Base-by-base conservation (phyloP, 1,140 invertebrate genomes). In the Delia radicum region DNA sequence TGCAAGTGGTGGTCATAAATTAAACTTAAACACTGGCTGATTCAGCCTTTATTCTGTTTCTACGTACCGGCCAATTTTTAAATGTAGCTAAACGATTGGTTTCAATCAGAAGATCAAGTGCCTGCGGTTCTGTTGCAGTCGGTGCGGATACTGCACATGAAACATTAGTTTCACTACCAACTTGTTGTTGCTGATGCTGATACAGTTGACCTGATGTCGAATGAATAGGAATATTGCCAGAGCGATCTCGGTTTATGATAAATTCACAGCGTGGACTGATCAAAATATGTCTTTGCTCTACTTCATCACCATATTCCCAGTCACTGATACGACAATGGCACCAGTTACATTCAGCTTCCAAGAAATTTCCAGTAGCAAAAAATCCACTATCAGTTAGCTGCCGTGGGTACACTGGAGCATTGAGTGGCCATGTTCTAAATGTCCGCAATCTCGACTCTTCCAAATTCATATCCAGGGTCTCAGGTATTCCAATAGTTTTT, bases 311-410 rank as follows among this genome's bases (percentile, higher is more conserved):
- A 84, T 90, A 93, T 78, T 93, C 90, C 94, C 93, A 95, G 75
- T 92, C 89, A 0, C 90, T 89, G 79, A 95, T 91, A 85, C 88
- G 90, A n/a, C 88, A 85, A 33, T 90, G 89, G 86, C 94, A 95
- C 77, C 90, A 88, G 80, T 94, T 93, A 84, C 94, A 95, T 81
- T 94, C 89, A 3, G 94, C 93, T 80, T 92, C 91, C 13, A 90
- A 85, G 33, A 87, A 90, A 77, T 87, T 85, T 18, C 92, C 92
- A 1, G 90, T 92, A 65, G 92, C 94, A 82, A 91, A 95, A 87
- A 97, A 96, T 12, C 95, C 95, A 55, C 93, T 94, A 83, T 91
- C 91, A 2, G 94, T 94, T 78, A 96, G 89, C 81, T 90, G 87
- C 42, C 87, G 81, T 15, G 91, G 86, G 81, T 90, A 89, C 1